These are phyloP conservation scores for Chelonus insularis DNA, from an alignment of 1,140 invertebrate species.

Conservation along the genomic window DNA sequence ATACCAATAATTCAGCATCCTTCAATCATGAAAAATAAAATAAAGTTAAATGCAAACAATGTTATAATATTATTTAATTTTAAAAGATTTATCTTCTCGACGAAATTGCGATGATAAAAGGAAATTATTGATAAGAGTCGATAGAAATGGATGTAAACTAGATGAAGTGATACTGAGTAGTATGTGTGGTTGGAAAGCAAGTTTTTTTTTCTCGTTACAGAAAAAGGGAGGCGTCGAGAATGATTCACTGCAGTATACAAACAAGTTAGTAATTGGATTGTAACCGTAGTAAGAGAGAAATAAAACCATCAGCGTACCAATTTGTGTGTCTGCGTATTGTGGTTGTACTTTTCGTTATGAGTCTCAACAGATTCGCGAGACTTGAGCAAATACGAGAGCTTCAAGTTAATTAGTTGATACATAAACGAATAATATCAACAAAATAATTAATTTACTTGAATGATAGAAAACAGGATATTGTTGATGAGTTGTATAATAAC, in stretches of 20 bases:
- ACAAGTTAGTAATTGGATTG: constrained; percentile 7
- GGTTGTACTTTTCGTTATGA: constrained; percentile 5
- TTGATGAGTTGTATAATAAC: too few species aligned
- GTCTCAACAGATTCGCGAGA: constrained; percentile 3
- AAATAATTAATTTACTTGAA: too few species aligned
- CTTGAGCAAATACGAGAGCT: too few species aligned
- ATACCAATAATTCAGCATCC: too few species aligned
- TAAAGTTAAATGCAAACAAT: too few species aligned
- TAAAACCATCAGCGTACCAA: constrained; percentile 6
- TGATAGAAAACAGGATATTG: too few species aligned
- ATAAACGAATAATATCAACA: too few species aligned
- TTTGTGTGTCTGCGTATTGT: constrained; percentile 1
- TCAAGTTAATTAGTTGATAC: not conserved
- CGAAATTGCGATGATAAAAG: too few species aligned
- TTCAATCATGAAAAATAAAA: too few species aligned
- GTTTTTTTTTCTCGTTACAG: not conserved
- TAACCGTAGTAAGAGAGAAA: constrained; percentile 5
- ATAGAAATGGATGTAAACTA: not conserved
- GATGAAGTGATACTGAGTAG: not conserved
- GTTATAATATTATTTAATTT: too few species aligned
- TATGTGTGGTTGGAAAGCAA: not conserved
- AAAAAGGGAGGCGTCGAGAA: not conserved
- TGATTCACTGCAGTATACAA: constrained; percentile 4
- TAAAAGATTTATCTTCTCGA: too few species aligned
- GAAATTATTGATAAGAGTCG: too few species aligned